Percentiles rank a stretch among this genome's conserved stretches.
Evolutionary conservation across 2,113 vertebrate species (phyloP).

Genomic region (Ptychochromis oligacanthus): DNA sequence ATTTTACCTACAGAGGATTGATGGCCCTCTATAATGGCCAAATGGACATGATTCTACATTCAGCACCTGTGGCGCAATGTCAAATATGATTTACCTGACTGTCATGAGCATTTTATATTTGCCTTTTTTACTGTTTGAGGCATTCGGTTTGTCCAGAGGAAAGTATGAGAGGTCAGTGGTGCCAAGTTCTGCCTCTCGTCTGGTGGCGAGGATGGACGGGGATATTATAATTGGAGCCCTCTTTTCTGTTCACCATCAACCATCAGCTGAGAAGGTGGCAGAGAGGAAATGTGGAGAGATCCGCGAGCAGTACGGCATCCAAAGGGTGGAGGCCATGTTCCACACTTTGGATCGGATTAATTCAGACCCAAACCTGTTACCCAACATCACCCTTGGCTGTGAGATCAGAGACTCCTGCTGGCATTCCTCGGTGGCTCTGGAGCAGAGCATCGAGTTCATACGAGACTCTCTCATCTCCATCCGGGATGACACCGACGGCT

Average conservation of each 20-base stretch:
- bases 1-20: conserved; percentile 44
- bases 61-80: conserved; percentile 65
- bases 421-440: conserved; percentile 94
- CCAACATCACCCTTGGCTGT: conserved; percentile 93
- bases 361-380: conserved; percentile 86
- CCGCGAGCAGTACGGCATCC: conserved; percentile 94
- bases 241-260: conserved; percentile 94
- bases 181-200: conserved; percentile 85
- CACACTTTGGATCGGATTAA: conserved; percentile 94
- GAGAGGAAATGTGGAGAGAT: conserved; percentile 95
- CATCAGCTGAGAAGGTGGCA: conserved; percentile 90
- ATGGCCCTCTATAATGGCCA: conserved; percentile 43
- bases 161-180: conserved; percentile 80
- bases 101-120: conserved; percentile 80
- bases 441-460: conserved; percentile 97
- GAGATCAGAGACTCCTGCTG: conserved; percentile 97
- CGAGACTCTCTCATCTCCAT: conserved; percentile 95
- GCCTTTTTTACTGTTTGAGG: conserved; percentile 82
- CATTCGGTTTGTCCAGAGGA: conserved; percentile 77
- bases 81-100: conserved; percentile 81
- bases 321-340: conserved; percentile 97
- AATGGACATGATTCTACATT: conserved; percentile 71
- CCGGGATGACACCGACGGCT: conserved; percentile 89
- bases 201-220: conserved; percentile 94
- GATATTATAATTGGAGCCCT: conserved; percentile 95